phyloP scores from a whole-genome alignment of 2,113 vertebrate species.

The Anoura caudifer region DNA sequence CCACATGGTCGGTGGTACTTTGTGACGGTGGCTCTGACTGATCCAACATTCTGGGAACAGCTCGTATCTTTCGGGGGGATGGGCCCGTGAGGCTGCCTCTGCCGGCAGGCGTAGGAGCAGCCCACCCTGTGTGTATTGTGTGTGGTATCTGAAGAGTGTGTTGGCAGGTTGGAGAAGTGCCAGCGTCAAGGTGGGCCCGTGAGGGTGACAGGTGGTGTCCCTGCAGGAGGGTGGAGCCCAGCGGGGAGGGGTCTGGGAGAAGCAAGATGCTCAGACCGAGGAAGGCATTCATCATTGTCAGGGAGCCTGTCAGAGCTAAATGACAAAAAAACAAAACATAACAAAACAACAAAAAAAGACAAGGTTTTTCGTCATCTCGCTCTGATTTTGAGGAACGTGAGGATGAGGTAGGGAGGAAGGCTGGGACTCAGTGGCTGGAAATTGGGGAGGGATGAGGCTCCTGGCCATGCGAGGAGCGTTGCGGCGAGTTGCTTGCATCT shows the following conservation, averaged over 20 bases:
- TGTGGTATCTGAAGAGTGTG: neutral
- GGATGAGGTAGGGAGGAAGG: neutral
- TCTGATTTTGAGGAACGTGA: neutral
- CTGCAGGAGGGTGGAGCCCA: neutral
- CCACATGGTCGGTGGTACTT: neutral
- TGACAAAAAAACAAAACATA: neutral
- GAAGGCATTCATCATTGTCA: neutral
- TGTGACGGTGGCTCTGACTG: neutral
- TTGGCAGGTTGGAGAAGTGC: neutral
- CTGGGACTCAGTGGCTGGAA: neutral
- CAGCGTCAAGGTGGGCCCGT: neutral
- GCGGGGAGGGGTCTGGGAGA: neutral
- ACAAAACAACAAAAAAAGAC: no score
- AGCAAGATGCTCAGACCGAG: neutral
- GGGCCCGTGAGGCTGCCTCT: neutral
- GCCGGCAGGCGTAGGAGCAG: neutral
- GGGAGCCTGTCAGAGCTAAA: neutral
- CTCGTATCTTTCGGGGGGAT: fast-evolving
- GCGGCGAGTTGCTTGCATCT: neutral
- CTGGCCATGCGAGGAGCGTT: neutral
- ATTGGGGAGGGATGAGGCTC: neutral
- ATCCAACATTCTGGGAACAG: fast-evolving
- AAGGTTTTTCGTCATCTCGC: no score
- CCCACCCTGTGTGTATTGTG: fast-evolving
- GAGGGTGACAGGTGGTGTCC: neutral